A percentile compares a stretch with the other conserved stretches of the same genome.
Evolutionary conservation across 2,113 vertebrate genomes (phyloP).

Genomic region (Phylloscopus trochiloides): DNA sequence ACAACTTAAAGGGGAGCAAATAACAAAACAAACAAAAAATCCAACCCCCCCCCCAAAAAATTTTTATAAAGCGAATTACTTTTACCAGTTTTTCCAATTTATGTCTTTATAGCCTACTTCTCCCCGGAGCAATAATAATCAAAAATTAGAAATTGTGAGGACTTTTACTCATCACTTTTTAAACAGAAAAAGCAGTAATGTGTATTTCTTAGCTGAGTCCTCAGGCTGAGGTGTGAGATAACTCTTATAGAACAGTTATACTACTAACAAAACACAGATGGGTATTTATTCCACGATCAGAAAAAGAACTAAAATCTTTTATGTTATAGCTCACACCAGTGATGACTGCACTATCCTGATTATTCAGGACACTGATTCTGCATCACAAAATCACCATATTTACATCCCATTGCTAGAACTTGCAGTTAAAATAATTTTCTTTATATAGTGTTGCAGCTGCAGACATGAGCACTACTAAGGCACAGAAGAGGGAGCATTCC

Average conservation of each 20-base stretch:
- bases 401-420: background rate
- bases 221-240: background rate
- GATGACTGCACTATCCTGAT: background rate
- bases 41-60: background rate
- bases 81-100: constrained; percentile 23
- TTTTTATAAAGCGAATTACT: background rate
- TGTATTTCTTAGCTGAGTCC: background rate
- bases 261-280: background rate
- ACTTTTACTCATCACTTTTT: constrained; percentile 20
- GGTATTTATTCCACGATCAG: background rate
- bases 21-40: background rate
- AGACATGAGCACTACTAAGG: background rate
- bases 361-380: background rate
- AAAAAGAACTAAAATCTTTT: background rate
- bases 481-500: background rate
- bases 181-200: background rate
- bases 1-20: background rate
- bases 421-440: background rate
- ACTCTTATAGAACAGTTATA: background rate
- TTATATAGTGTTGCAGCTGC: background rate
- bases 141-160: background rate
- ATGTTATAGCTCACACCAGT: background rate
- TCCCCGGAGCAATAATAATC: background rate
- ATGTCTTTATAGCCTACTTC: background rate
- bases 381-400: background rate